Percentiles rank a stretch among this genome's conserved stretches.
Evolutionary conservation across 2,888 invertebrate genomes (phyloP).

Genomic region (Drosophila neotestacea): DNA sequence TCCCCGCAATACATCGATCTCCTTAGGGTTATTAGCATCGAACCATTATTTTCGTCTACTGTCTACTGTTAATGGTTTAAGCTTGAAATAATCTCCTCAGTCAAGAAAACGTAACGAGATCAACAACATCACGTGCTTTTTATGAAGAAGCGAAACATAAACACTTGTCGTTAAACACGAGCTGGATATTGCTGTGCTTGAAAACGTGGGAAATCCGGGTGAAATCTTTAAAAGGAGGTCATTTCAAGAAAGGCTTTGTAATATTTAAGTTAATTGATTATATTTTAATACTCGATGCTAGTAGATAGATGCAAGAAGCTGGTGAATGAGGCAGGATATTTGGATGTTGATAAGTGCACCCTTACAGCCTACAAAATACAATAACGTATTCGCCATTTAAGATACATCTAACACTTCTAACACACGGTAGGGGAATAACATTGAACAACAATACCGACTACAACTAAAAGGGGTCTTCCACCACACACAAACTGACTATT

Average conservation of each 20-base stretch:
- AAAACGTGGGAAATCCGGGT: constrained; percentile 88
- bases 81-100: constrained; percentile 85
- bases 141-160: constrained; percentile 90
- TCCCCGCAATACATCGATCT: constrained; percentile 86
- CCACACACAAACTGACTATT: too few species aligned
- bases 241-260: neutral
- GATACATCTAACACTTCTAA: constrained; percentile 97
- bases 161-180: constrained; percentile 88
- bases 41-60: constrained; percentile 92
- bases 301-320: constrained; percentile 87
- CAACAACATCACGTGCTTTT: constrained; percentile 92
- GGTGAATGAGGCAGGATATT: constrained; percentile 90
- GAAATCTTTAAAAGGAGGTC: constrained; percentile 84
- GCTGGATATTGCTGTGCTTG: constrained; percentile 92
- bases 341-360: constrained; percentile 92
- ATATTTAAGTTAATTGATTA: neutral
- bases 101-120: constrained; percentile 89
- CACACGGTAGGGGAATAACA: constrained; percentile 93
- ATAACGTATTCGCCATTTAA: constrained; percentile 96
- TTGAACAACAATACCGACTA: too few species aligned
- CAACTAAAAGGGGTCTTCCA: too few species aligned
- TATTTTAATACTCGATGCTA: constrained; percentile 90
- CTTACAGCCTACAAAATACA: constrained; percentile 91
- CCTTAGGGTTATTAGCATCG: constrained; percentile 84
- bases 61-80: neutral